Percentiles rank a stretch among this genome's conserved stretches.
Conservation (phyloP, 1,140 invertebrate species). For the Meteorus sp. region DNA sequence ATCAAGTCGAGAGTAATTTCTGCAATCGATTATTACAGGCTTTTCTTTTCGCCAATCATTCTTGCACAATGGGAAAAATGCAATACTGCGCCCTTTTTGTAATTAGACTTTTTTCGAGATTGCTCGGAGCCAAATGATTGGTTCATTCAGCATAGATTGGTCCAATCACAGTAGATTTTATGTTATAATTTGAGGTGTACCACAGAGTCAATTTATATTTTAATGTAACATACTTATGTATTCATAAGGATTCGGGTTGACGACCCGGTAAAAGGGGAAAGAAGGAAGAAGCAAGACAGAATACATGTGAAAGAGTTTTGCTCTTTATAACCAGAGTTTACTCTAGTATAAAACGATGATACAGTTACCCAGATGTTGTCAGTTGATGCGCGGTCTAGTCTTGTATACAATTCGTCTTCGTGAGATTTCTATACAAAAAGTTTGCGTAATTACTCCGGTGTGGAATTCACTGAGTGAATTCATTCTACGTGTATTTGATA, state of each 20-base stretch:
- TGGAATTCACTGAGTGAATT: background rate
- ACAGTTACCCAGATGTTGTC: constrained; percentile 37
- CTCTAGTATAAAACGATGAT: constrained; percentile 49
- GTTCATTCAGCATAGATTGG: too few relatives aligned
- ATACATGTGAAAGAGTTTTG: constrained; percentile 25
- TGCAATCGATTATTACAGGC: background rate
- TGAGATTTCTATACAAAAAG: constrained; percentile 29
- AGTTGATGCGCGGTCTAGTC: constrained; percentile 40
- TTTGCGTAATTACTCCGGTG: constrained; percentile 5
- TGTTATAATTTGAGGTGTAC: background rate
- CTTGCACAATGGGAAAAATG: background rate
- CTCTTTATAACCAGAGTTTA: constrained; percentile 18
- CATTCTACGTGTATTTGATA: background rate
- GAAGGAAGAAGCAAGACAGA: constrained; percentile 17
- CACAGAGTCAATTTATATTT: too few relatives aligned
- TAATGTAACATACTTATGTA: too few relatives aligned
- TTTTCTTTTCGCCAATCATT: background rate
- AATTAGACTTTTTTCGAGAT: too few relatives aligned
- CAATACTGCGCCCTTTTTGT: background rate
- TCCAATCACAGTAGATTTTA: background rate
- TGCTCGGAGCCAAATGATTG: background rate
- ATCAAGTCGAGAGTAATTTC: too few relatives aligned
- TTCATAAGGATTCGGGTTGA: background rate
- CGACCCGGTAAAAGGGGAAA: constrained; percentile 13
- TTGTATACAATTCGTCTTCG: constrained; percentile 37